Evolutionary conservation across 2,113 vertebrate genomes (phyloP).

Genomic region (Todiramphus saurophagus): DNA sequence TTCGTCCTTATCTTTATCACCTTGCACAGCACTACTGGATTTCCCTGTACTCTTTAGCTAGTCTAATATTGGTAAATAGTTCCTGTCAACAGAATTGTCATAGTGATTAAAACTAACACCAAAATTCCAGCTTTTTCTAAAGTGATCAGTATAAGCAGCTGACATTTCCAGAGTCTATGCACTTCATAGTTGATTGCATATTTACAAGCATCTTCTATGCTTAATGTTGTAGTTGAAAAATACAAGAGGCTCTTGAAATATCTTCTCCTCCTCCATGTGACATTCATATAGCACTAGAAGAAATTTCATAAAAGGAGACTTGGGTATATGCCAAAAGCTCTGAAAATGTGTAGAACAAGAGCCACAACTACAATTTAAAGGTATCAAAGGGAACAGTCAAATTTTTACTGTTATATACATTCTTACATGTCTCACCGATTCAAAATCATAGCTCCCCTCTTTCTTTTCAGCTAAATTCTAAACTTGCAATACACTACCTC

Average conservation of each 20-base stretch:
- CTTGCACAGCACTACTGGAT: background rate
- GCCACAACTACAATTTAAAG: background rate
- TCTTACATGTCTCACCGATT: background rate
- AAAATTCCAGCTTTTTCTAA: conserved; percentile 29
- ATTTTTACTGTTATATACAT: background rate
- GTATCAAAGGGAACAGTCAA: background rate
- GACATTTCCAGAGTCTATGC: conserved; percentile 29
- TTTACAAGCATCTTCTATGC: conserved; percentile 24
- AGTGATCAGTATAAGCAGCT: background rate
- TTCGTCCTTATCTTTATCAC: background rate
- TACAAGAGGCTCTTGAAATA: background rate
- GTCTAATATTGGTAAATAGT: background rate
- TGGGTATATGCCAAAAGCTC: background rate
- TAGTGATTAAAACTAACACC: background rate
- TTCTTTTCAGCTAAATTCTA: background rate
- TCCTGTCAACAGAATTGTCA: conserved; percentile 1
- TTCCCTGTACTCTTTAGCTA: background rate
- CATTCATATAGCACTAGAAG: background rate
- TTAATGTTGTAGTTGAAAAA: conserved; percentile 31
- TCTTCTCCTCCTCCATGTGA: background rate
- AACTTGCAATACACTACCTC: background rate
- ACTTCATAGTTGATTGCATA: background rate
- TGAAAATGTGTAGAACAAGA: background rate
- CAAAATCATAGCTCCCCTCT: background rate
- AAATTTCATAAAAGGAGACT: background rate